Conservation (phyloP, 2,797 vertebrate genomes). For the Sardinella longiceps region DNA sequence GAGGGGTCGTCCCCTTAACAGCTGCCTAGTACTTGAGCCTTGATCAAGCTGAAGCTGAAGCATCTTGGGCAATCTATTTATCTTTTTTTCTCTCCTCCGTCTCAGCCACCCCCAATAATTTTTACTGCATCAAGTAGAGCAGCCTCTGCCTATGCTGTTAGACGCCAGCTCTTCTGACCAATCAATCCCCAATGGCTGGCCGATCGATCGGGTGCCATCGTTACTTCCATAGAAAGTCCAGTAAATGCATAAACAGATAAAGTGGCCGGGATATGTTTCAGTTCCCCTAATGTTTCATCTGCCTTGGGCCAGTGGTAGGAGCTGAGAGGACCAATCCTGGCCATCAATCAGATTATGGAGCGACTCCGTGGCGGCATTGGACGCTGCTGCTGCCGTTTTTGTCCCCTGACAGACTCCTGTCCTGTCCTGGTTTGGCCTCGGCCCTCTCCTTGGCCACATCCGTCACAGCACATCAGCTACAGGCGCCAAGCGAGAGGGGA, state of each 20-base stretch:
- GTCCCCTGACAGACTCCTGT: conserved; percentile 2
- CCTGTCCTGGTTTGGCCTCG: conserved; percentile 37
- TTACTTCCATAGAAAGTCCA: background rate
- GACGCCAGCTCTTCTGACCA: background rate
- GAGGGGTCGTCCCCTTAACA: background rate
- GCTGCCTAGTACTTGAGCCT: background rate
- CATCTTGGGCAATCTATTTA: background rate
- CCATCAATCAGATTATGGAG: conserved; percentile 46
- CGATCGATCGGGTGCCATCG: background rate
- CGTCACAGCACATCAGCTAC: conserved; percentile 52
- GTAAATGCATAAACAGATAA: conserved; percentile 7
- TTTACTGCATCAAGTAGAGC: background rate
- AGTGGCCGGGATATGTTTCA: background rate
- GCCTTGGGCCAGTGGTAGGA: background rate
- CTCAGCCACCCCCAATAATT: background rate
- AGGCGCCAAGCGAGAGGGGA: conserved; percentile 29
- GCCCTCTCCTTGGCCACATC: conserved; percentile 24
- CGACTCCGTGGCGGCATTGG: conserved; percentile 23
- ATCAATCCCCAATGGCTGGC: too few relatives aligned
- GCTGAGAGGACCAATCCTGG: background rate
- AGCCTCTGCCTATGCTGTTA: background rate
- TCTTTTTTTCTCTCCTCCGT: background rate
- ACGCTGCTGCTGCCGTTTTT: background rate
- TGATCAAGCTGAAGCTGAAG: background rate
- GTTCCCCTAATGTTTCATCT: background rate